Percentiles rank a stretch among this genome's conserved stretches.
These are phyloP conservation scores for Schizopygopsis pylzovi DNA, from an alignment of 2,797 vertebrate genomes.

Conservation along the genomic window DNA sequence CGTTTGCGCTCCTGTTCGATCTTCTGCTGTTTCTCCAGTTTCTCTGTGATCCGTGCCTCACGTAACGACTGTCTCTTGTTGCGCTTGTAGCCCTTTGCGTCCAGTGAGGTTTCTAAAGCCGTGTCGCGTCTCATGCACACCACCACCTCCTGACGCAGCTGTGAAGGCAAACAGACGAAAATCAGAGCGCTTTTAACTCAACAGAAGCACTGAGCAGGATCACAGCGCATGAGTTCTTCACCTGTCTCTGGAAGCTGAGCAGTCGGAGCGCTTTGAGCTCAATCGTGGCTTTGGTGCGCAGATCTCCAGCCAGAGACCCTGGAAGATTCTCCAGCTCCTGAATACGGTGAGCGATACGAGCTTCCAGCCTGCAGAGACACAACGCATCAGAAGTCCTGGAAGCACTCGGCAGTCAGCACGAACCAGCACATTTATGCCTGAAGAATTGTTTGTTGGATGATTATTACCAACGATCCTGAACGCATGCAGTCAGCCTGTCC, in stretches of 20 bases:
- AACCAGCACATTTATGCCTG: neutral
- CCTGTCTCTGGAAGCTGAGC: conserved; percentile 90
- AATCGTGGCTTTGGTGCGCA: conserved; percentile 89
- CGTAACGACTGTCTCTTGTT: conserved; percentile 88
- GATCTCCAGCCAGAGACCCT: conserved; percentile 86
- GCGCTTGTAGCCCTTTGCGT: conserved; percentile 88
- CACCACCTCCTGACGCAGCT: conserved; percentile 90
- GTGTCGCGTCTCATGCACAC: conserved; percentile 90
- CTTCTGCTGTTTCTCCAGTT: conserved; percentile 92
- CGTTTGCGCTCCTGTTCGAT: conserved; percentile 89
- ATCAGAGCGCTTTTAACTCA: neutral
- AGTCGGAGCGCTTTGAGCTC: conserved; percentile 87
- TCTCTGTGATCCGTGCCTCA: conserved; percentile 88
- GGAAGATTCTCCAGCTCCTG: conserved; percentile 89
- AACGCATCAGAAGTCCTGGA: neutral
- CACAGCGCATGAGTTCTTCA: conserved; percentile 45
- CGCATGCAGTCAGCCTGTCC: neutral
- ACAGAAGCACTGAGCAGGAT: neutral
- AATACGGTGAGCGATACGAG: conserved; percentile 87
- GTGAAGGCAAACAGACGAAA: conserved; percentile 17
- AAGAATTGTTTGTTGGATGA: neutral
- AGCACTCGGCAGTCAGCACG: neutral
- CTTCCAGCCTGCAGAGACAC: conserved; percentile 79
- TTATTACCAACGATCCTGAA: neutral
- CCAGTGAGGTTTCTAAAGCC: conserved; percentile 85